Conservation (phyloP, 2,888 invertebrate genomes). For the Pycnomerus fuliginosus region DNA sequence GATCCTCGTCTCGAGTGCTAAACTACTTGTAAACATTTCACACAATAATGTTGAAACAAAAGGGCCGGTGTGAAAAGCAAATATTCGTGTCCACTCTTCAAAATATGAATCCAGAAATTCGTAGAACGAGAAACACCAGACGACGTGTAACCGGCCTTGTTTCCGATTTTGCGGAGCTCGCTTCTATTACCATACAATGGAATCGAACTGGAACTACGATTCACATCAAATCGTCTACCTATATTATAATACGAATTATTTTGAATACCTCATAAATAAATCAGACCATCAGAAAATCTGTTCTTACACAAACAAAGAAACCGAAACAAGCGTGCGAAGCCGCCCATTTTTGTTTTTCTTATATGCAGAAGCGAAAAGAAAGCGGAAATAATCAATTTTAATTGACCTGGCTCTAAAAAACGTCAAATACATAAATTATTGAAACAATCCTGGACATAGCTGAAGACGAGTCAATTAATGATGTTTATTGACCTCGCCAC, state of each 20-base stretch:
- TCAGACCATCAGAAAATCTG: constrained; percentile 29
- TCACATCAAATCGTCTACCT: constrained; percentile 45
- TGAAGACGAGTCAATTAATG: no score
- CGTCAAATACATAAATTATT: no score
- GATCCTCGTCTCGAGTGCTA: constrained; percentile 13
- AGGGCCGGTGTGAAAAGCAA: constrained; percentile 20
- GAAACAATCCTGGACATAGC: no score
- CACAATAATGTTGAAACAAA: constrained; percentile 18
- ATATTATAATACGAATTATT: constrained; percentile 45
- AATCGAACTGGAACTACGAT: constrained; percentile 40
- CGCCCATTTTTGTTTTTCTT: no score
- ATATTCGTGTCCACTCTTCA: constrained; percentile 18
- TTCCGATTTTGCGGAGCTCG: constrained; percentile 22
- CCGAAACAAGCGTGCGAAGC: constrained; percentile 8
- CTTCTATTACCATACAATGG: constrained; percentile 36
- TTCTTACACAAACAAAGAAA: constrained; percentile 13
- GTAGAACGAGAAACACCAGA: constrained; percentile 20
- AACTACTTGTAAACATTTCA: constrained; percentile 18
- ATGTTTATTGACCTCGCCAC: no score
- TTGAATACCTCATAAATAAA: constrained; percentile 45
- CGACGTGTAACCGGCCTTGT: constrained; percentile 26
- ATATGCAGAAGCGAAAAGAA: no score
- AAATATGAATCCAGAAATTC: constrained; percentile 25
- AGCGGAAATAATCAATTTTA: no score
- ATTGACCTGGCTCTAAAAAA: no score